phyloP scores from a whole-genome alignment of 2,888 invertebrate species.

The Drosophila bunnanda region DNA sequence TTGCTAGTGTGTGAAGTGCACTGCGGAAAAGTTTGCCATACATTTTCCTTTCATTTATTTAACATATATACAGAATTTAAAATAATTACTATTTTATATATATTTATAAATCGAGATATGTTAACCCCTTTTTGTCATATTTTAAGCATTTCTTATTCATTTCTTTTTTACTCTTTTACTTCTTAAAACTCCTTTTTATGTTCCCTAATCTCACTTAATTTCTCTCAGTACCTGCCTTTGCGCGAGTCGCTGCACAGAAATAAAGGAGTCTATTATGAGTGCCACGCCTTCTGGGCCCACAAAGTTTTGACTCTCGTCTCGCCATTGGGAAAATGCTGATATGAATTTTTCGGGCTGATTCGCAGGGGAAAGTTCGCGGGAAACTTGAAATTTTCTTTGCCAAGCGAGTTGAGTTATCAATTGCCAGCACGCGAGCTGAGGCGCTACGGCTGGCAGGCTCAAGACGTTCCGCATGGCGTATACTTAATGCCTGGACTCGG shows the following conservation, averaged over 20 bases:
- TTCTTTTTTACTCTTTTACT: background rate
- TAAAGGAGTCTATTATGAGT: conserved; percentile 46
- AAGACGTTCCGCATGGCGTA: conserved; percentile 59
- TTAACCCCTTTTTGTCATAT: too few species aligned
- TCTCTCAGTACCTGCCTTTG: background rate
- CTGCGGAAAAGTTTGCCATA: too few species aligned
- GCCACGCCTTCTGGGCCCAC: conserved; percentile 28
- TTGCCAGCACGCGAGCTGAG: conserved; percentile 17
- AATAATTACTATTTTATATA: too few species aligned
- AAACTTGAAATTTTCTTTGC: conserved; percentile 26
- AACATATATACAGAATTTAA: too few species aligned
- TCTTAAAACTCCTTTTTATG: background rate
- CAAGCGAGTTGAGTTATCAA: conserved; percentile 39
- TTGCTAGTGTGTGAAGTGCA: conserved; percentile 11
- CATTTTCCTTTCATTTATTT: too few species aligned
- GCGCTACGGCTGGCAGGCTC: conserved; percentile 6
- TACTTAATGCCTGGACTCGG: conserved; percentile 66
- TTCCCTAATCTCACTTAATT: background rate
- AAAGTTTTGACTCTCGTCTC: conserved; percentile 29
- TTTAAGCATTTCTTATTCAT: too few species aligned
- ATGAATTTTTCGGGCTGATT: conserved; percentile 34
- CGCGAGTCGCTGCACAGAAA: conserved; percentile 21
- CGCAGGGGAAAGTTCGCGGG: conserved; percentile 20
- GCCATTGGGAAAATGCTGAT: conserved; percentile 27
- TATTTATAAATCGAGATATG: too few species aligned